A percentile compares a stretch with the other conserved stretches of the same genome.
Evolutionary conservation across 2,113 vertebrate genomes (phyloP).

Genomic region (Gobio gobio): DNA sequence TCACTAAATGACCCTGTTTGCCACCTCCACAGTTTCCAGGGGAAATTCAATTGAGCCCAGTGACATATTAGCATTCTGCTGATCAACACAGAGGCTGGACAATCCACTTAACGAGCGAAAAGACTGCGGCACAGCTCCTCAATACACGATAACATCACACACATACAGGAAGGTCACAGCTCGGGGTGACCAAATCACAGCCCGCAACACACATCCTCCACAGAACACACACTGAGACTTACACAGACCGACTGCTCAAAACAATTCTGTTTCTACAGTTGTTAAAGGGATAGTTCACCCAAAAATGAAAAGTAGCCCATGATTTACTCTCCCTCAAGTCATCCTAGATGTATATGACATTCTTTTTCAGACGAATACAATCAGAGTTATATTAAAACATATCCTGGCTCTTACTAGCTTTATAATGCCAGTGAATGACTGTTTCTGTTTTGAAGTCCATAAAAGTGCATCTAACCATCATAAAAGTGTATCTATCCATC

Average conservation of each 20-base stretch:
- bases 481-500: no score
- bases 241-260: background rate
- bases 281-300: background rate
- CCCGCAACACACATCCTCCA: background rate
- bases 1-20: constrained; percentile 41
- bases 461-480: no score
- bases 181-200: constrained; percentile 19
- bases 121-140: constrained; percentile 47
- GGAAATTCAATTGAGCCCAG: constrained; percentile 48
- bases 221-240: background rate
- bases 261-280: background rate
- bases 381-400: no score
- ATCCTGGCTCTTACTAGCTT: no score
- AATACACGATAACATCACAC: constrained; percentile 50
- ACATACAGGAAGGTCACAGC: constrained; percentile 49
- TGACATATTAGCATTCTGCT: constrained; percentile 52
- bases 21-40: constrained; percentile 36
- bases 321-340: no score
- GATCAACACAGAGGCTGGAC: constrained; percentile 51
- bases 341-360: no score
- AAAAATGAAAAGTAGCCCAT: no score
- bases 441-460: no score
- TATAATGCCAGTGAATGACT: no score
- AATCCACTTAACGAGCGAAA: constrained; percentile 59
- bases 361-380: no score